Base-by-base conservation (phyloP, 2,797 vertebrate genomes). In the Adelosebastes latens region DNA sequence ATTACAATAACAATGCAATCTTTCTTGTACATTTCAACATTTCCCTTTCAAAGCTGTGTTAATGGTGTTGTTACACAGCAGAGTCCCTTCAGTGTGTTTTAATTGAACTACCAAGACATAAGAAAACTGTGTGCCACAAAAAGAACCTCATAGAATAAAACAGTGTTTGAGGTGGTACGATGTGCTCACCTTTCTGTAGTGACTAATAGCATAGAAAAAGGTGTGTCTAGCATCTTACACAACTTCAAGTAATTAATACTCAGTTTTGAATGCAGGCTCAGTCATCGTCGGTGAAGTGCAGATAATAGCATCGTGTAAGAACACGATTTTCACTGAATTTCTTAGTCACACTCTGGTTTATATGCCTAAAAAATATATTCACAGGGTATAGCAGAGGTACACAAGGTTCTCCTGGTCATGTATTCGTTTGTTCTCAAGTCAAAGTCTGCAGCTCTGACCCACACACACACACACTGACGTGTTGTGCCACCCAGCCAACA, bases 401-500 rank as follows among this genome's bases (percentile, higher is more conserved):
- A 16, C 5, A 4, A 70, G 12, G 10, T 25, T 22, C 65, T 63
- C 7, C 49, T 66, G 32, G 6, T 53, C 7, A n/a, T 73, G 32
- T 75, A 24, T 69, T 73, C 61, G 32, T 60, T 72, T 72, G 8
- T 69, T 25, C 14, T 76, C 29, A 62, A 71, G 66, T 73, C 39
- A 42, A 69, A 77, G 68, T 80, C 53, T 80, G 20, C 5, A 76
- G 32, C 59, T 55, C 75, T 72, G 31, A 49, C n/a, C 14, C 59
- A 65, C n/a, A 18, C 61, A 66, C 27, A 62, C 59, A 68, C 52
- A 42, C 24, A 61, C 18, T 34, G 32, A 59, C 24, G 27, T 53
- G 80, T 77, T 73, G 22, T 63, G 36, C 27, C 61, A 67, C 16
- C 61, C 59, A 62, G 60, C 16, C 84, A 86, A 68, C 72, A 22